phyloP scores from a whole-genome alignment of 2,113 vertebrate species.

The Mormyrus lacerda region DNA sequence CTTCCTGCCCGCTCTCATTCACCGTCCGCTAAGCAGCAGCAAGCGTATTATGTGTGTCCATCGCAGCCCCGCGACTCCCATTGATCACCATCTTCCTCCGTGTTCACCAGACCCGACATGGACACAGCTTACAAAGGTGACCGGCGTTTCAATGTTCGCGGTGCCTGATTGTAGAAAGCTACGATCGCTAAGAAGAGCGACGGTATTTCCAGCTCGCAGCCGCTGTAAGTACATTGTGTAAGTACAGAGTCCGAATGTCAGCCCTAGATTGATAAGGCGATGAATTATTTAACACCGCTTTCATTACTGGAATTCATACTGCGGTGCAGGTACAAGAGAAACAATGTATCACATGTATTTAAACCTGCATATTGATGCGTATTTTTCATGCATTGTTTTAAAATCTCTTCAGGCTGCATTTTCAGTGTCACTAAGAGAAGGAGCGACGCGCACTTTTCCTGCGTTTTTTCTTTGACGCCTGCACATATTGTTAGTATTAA shows the following conservation, averaged over 20 bases:
- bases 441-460: background rate
- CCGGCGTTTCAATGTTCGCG: background rate
- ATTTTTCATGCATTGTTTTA: background rate
- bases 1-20: background rate
- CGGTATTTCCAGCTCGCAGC: background rate
- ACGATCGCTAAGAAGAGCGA: background rate
- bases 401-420: background rate
- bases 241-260: background rate
- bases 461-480: background rate
- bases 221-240: slow-evolving; percentile 15
- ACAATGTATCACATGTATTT: background rate
- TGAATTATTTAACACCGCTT: background rate
- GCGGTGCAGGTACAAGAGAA: background rate
- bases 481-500: background rate
- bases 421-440: background rate
- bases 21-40: background rate
- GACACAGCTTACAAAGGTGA: background rate
- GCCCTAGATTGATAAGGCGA: background rate
- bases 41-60: background rate
- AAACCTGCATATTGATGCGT: background rate
- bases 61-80: background rate
- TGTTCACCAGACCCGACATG: background rate
- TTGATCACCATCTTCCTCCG: background rate
- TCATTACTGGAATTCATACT: background rate
- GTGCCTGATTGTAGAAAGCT: background rate